phyloP scores from a whole-genome alignment of 2,888 invertebrate species.

The Ormyrus pomaceus region DNA sequence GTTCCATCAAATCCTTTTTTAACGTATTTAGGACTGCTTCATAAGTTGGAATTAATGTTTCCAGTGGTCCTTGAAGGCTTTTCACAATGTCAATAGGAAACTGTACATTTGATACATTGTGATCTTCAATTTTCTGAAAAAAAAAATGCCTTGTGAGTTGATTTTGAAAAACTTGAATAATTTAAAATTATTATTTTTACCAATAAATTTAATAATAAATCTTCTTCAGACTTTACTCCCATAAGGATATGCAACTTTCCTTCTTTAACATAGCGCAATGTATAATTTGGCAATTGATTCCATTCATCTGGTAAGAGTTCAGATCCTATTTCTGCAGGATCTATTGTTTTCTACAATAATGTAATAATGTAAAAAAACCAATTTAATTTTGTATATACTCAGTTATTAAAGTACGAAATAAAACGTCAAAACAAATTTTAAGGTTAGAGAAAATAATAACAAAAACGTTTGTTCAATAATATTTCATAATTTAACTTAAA shows the following conservation, averaged over 20 bases:
- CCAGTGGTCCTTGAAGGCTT: constrained; percentile 78
- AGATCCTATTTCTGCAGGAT: constrained; percentile 79
- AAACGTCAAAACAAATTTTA: constrained; percentile 22
- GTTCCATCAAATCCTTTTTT: constrained; percentile 82
- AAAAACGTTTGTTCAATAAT: neutral
- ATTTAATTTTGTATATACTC: constrained; percentile 5
- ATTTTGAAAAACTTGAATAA: neutral
- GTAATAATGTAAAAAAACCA: constrained; percentile 14
- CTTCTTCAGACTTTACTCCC: constrained; percentile 80
- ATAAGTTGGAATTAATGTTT: constrained; percentile 81
- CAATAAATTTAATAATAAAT: constrained; percentile 82
- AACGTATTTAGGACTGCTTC: constrained; percentile 80
- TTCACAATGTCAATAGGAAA: constrained; percentile 80
- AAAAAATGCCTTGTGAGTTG: neutral
- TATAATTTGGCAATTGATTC: constrained; percentile 84
- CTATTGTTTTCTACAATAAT: constrained; percentile 78
- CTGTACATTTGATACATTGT: constrained; percentile 80
- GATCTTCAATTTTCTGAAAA: constrained; percentile 78
- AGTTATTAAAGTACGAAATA: neutral
- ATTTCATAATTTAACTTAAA: neutral
- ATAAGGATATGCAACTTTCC: constrained; percentile 82
- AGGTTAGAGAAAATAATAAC: constrained; percentile 15
- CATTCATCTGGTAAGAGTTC: constrained; percentile 87
- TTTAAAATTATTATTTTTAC: constrained; percentile 70
- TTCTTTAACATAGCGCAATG: constrained; percentile 84